Base-by-base conservation (phyloP, 2,113 vertebrate species). In the Coreoperca whiteheadi region DNA sequence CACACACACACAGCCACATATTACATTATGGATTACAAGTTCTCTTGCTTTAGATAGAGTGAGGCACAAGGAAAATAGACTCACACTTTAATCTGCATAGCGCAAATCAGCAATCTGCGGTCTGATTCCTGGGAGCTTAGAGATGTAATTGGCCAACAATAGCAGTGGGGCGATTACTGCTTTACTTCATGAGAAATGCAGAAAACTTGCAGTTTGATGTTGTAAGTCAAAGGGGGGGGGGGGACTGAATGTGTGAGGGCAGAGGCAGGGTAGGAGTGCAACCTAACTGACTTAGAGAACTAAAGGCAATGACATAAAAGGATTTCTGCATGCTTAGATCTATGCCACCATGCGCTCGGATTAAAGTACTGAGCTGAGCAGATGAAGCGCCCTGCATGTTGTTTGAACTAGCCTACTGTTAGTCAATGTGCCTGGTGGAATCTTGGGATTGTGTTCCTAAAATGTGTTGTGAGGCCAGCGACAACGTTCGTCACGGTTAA, bases 1-100 rank as follows among this genome's bases (percentile, higher is more conserved):
- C 15, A 48, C 68, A 53, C 37, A 25, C 46, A 48, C 48, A 43
- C 20, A 75, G 32, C 11, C 72, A 28, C 41, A 37, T 64, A 63
- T 76, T 87, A 65, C 77, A 84, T 79, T 77, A 82, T 64, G 82
- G 84, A 90, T 90, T 88, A 91, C 79, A 85, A 60, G 46, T 85
- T 71, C 34, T 57, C 54, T 53, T n/a, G 6, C 77, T 68, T 77
- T 51, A 72, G 72, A 87, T 51, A 67, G 61, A 71, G 41, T 3
- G 14, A 53, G 54, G 30, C 51, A 63, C 28, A 39, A 34, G 23
- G 25, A 74, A 75, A 71, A 82, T 23, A 30, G 30, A 32, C 21
- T 64, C 25, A 4, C 64, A 76, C 37, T 84, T 86, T 73, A 86
- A 83, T 86, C 83, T 82, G 61, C 18, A 60, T 8, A 20, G 51